phyloP scores from a whole-genome alignment of 1,140 invertebrate genomes.

The Drosophila triauraria region DNA sequence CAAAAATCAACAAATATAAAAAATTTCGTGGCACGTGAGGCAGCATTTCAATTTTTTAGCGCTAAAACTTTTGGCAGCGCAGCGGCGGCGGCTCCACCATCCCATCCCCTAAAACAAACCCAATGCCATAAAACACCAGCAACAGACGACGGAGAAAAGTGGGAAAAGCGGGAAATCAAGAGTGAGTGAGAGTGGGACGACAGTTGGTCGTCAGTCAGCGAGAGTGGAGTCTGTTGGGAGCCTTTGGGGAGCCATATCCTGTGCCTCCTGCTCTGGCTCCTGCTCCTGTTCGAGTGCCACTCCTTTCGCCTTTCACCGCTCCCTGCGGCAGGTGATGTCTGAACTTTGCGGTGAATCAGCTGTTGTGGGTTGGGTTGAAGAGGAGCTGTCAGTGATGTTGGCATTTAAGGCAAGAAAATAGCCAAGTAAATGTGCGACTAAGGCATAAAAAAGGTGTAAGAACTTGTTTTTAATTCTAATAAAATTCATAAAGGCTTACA shows the following conservation, averaged over 20 bases:
- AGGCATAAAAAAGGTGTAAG: not conserved
- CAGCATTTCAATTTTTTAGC: conserved; percentile 82
- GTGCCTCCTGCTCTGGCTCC: conserved; percentile 5
- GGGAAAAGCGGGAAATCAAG: conserved; percentile 26
- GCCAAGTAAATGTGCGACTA: not conserved
- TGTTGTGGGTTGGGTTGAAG: conserved; percentile 21
- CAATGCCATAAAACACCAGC: conserved; percentile 41
- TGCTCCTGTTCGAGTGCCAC: conserved; percentile 14
- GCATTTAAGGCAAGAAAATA: conserved; percentile 12
- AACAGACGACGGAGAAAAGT: conserved; percentile 32
- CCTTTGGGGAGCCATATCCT: conserved; percentile 57
- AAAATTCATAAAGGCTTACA: not conserved
- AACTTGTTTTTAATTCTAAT: not conserved
- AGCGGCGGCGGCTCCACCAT: not conserved
- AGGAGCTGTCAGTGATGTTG: conserved; percentile 16
- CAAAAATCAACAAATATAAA: conserved; percentile 84
- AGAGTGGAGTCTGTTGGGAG: conserved; percentile 52
- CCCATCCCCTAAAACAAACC: not conserved
- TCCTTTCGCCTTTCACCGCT: conserved; percentile 16
- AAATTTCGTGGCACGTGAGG: conserved; percentile 77
- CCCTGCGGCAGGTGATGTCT: conserved; percentile 74
- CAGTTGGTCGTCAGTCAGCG: conserved; percentile 57
- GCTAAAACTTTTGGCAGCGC: conserved; percentile 68
- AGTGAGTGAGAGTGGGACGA: conserved; percentile 58
- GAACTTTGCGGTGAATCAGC: conserved; percentile 64